phyloP scores from a whole-genome alignment of 2,797 vertebrate species.

The Channallabes apus region DNA sequence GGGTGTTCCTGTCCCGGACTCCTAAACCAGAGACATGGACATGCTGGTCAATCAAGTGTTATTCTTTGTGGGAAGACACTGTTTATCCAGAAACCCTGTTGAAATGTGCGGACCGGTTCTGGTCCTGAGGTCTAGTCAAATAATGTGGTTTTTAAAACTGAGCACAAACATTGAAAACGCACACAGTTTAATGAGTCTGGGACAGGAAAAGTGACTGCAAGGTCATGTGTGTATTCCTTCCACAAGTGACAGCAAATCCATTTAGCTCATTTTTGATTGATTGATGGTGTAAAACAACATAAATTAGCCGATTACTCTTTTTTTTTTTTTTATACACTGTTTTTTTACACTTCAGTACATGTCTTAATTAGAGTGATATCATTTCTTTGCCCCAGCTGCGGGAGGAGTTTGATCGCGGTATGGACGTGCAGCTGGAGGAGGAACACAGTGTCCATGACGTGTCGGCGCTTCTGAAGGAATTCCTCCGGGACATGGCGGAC shows the following conservation, averaged over 20 bases:
- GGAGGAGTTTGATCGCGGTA: conserved; percentile 90
- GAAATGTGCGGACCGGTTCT: neutral
- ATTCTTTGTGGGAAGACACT: conserved; percentile 4
- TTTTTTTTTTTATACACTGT: neutral
- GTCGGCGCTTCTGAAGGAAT: conserved; percentile 94
- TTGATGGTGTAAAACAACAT: too few species aligned
- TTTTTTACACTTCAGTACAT: too few species aligned
- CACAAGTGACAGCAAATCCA: neutral
- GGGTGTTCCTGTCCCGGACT: neutral
- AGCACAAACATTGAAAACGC: neutral
- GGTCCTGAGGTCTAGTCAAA: neutral
- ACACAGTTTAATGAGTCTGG: neutral
- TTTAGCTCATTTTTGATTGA: neutral
- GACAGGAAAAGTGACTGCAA: neutral
- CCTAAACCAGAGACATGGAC: neutral
- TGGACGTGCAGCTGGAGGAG: conserved; percentile 86
- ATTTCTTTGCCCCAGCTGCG: conserved; percentile 75
- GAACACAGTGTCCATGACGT: conserved; percentile 94
- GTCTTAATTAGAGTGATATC: too few species aligned
- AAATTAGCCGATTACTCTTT: too few species aligned
- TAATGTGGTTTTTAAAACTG: neutral
- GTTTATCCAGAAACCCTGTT: neutral
- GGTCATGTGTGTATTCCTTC: neutral
- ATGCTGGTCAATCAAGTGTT: too few species aligned
- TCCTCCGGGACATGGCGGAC: conserved; percentile 94